These are phyloP conservation scores for Ellobius talpinus DNA, from an alignment of 2,113 vertebrate species.

Conservation along the genomic window DNA sequence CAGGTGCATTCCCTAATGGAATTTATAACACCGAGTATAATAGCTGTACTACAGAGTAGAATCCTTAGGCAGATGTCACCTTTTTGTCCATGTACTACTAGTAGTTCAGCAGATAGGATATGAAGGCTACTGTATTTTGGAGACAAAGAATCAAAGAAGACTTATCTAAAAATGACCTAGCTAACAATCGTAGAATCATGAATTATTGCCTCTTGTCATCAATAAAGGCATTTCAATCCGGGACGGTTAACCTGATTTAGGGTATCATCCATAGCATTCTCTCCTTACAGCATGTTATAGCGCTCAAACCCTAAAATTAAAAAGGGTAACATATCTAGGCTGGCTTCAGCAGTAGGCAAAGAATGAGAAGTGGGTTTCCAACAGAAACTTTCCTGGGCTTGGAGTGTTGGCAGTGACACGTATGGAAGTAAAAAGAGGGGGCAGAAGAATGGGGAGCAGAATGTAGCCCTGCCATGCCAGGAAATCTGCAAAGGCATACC, in stretches of 20 bases:
- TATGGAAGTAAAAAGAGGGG: background rate
- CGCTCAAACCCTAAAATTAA: background rate
- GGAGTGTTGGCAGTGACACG: background rate
- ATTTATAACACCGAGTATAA: background rate
- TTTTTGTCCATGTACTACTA: background rate
- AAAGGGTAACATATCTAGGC: background rate
- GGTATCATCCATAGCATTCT: background rate
- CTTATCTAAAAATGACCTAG: background rate
- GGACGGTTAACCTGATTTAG: background rate
- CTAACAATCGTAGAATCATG: background rate
- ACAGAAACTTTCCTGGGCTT: background rate
- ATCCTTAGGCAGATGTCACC: background rate
- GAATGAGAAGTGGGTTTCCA: conserved; percentile 15
- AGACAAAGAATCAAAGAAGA: background rate
- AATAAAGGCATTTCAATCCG: background rate
- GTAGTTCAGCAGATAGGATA: background rate
- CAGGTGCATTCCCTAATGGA: background rate
- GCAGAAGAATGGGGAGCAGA: background rate
- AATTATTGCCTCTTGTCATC: background rate
- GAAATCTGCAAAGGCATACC: conserved; percentile 33
- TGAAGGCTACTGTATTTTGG: background rate
- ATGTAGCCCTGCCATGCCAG: background rate
- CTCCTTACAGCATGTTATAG: background rate
- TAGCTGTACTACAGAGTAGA: background rate
- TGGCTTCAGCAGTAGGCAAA: background rate